Evolutionary conservation across 2,797 vertebrate genomes (phyloP), one percentile per base, ranked within the genome.

Genomic region (Sternotherus odoratus): DNA sequence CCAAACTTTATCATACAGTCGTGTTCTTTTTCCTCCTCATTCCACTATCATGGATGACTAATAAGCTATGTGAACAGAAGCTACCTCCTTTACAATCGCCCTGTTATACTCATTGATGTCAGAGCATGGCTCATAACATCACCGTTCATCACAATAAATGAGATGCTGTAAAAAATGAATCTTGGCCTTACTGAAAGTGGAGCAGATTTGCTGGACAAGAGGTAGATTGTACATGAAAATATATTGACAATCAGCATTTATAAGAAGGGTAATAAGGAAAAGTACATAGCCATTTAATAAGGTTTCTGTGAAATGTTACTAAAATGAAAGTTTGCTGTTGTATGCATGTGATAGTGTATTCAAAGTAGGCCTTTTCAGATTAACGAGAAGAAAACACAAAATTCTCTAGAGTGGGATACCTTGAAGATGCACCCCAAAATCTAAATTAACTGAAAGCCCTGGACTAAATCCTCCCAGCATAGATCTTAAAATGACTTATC

Each of bases 21-120:
- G 82, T 28, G 74, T 30, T 92, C 92, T 69, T 43, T 91, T 95
- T 87, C 79, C 28, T 77, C 89, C 53, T 48, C 7, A 39, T 39
- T 30, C 16, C 77, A 0, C 3, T 82, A 43, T 15, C 79, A 75
- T 24, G 60, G 53, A 33, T 75, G 33, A 79, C 46, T 63, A 90
- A 7, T 46, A 80, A 78, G 63, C 85, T 57, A 30, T 2, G 66
- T 12, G 43, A 91, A 49, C 57, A 85, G 86, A 0, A 16, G 5
- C 33, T 46, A 5, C 77, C 56, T 86, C 36, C 54, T 78, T 87
- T 8, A 2, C 19, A 50, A 30, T 63, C 69, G 51, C 46, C 49
- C 28, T 48, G 72, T 75, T 75, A 75, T 30, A 48, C 46, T 75
- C 72, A 46, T 33, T 80, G 51, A 54, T n/a, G 49, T 23, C 78